These are phyloP conservation scores for Lepidurus couesii DNA, from an alignment of 1,140 invertebrate genomes.

Conservation along the genomic window DNA sequence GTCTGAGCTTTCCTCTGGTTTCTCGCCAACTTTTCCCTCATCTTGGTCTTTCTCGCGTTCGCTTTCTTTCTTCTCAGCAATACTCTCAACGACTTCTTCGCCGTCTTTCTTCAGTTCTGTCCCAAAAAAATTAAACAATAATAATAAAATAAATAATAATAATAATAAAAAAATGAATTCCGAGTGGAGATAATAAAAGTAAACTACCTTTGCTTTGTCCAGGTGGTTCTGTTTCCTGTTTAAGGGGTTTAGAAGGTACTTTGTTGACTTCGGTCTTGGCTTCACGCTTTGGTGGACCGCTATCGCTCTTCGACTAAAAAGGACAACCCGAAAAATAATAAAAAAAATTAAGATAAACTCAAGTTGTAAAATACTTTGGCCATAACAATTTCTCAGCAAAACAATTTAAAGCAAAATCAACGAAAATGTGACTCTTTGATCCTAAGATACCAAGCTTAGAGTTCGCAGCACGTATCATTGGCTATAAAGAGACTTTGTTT, in stretches of 20 bases:
- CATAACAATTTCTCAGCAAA: neutral
- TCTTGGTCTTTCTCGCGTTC: constrained; percentile 36
- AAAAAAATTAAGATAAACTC: no score
- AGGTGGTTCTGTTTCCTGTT: constrained; percentile 11
- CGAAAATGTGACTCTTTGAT: constrained; percentile 27
- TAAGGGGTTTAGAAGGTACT: constrained; percentile 23
- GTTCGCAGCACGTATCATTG: constrained; percentile 18
- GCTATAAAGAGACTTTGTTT: neutral
- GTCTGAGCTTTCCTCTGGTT: constrained; percentile 42
- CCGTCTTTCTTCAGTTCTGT: constrained; percentile 23
- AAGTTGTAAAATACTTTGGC: neutral
- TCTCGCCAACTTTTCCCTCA: constrained; percentile 44
- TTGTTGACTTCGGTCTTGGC: constrained; percentile 21
- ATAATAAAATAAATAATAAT: no score
- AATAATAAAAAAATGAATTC: neutral
- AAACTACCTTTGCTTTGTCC: constrained; percentile 2
- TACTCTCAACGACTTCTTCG: constrained; percentile 9
- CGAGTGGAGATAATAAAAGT: neutral
- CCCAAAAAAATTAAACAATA: neutral
- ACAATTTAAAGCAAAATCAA: neutral
- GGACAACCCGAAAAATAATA: neutral
- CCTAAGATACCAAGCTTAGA: constrained; percentile 31
- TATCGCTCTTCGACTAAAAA: neutral
- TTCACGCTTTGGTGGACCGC: constrained; percentile 16
- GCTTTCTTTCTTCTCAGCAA: constrained; percentile 22